Evolutionary conservation across 1,140 invertebrate genomes (phyloP), one percentile per base, ranked within the genome.

Genomic region (Neodiprion fabricii): DNA sequence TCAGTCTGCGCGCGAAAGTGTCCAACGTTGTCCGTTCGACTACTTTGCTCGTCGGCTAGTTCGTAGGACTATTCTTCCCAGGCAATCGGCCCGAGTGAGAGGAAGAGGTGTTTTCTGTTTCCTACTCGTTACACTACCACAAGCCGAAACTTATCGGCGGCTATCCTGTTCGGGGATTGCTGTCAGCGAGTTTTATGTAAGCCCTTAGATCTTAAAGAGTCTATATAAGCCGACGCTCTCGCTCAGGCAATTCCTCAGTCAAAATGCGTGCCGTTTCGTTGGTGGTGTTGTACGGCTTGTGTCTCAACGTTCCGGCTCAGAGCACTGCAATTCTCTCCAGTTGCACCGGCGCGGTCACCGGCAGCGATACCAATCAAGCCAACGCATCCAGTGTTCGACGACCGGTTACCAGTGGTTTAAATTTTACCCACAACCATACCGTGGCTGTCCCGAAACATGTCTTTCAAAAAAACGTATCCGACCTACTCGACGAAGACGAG

Each of bases 11-110:
- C 53, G 53, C 53, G 53, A 61, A 61, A 61, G 53, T 61, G 53
- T 61, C 53, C 53, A 61, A 61, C 53, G 11, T 3, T 12, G n/a
- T 61, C 11, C 53, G n/a, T 61, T 61, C 53, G 53, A 61, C 53
- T 61, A 61, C 11, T 61, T 61, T 61, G 53, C 11, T 61, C 53
- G 53, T 17, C n/a, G 53, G 53, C 53, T 12, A 61, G 53, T 61
- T 61, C 53, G 53, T 61, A 61, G 53, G 53, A 61, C 53, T 61
- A 61, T 61, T 61, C 53, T 61, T 61, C 53, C 53, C 53, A 61
- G n/a, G 53, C 53, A 14, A 61, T 61, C 53, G 53, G 53, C n/a
- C 53, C 53, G 53, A 61, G 53, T 61, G 53, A 61, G 53, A 61
- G 53, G 53, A 17, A 61, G 53, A 61, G 53, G 53, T 61, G 53